Conservation (phyloP, 2,797 vertebrate species). For the Hippopotamyrus pictus region DNA sequence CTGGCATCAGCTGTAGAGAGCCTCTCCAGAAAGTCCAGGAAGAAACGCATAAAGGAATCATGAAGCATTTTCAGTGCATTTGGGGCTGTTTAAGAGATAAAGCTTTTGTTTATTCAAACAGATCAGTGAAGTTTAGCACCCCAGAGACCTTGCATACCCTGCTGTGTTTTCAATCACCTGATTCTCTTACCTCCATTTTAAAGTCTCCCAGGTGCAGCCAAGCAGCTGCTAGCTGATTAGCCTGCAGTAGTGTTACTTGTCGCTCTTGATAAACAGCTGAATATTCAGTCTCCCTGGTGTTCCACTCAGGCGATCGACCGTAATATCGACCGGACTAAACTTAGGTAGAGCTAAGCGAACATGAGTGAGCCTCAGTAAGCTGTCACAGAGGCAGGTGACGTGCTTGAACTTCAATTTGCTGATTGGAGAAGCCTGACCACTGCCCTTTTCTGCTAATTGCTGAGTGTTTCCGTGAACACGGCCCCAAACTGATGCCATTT, state of each 20-base stretch:
- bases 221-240: not conserved
- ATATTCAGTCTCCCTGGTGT: not conserved
- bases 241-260: not conserved
- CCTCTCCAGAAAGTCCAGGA: not conserved
- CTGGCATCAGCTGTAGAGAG: not conserved
- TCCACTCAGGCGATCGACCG: not conserved
- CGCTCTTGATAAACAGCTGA: not conserved
- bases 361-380: not conserved
- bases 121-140: not conserved
- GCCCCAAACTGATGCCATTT: constrained; percentile 35
- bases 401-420: not conserved
- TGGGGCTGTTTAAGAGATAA: not conserved
- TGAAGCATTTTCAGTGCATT: not conserved
- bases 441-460: not conserved
- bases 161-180: not conserved
- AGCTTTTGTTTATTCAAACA: constrained; percentile 1
- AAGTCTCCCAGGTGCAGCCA: not conserved
- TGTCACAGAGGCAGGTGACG: no score
- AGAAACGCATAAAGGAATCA: not conserved
- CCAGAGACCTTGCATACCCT: not conserved
- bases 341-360: not conserved
- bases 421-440: not conserved
- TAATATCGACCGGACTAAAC: not conserved
- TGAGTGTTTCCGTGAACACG: not conserved
- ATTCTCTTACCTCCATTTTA: not conserved